Evolutionary conservation across 2,113 vertebrate genomes (phyloP).

Genomic region (Antennarius striatus): DNA sequence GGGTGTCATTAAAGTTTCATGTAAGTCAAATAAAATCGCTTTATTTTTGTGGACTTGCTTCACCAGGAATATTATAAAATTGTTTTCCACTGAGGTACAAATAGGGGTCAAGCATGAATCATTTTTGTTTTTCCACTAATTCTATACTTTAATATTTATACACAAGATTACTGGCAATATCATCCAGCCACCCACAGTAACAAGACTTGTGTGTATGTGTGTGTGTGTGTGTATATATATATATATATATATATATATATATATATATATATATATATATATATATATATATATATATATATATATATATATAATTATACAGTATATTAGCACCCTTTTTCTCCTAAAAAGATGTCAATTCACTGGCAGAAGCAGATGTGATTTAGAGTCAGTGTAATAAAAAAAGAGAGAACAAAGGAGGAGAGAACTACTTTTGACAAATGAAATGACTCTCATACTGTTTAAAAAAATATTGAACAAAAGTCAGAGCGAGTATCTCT

Average conservation of each 20-base stretch:
- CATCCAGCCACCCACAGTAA: not conserved
- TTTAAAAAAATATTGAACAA: constrained; percentile 8
- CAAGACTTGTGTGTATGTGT: not conserved
- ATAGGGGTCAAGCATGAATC: not conserved
- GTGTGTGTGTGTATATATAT: too few relatives aligned
- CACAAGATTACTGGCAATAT: not conserved
- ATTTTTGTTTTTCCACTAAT: not conserved
- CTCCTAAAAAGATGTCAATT: not conserved
- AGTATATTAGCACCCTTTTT: not conserved
- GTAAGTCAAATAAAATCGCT: not conserved
- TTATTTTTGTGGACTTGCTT: not conserved
- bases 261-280: too few relatives aligned
- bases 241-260: too few relatives aligned
- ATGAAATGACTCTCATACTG: not conserved
- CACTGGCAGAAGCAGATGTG: not conserved
- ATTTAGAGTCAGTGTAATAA: constrained; percentile 5
- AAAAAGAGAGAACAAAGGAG: constrained; percentile 5
- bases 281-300: too few relatives aligned
- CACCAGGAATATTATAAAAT: not conserved
- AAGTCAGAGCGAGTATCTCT: not conserved
- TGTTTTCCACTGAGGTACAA: not conserved
- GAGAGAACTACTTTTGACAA: constrained; percentile 5
- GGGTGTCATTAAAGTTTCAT: constrained; percentile 8
- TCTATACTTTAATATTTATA: not conserved
- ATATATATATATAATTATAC: too few relatives aligned